A percentile compares a stretch with the other conserved stretches of the same genome.
Evolutionary conservation across 1,140 invertebrate genomes (phyloP).

Genomic region (Sweltsa coloradensis): DNA sequence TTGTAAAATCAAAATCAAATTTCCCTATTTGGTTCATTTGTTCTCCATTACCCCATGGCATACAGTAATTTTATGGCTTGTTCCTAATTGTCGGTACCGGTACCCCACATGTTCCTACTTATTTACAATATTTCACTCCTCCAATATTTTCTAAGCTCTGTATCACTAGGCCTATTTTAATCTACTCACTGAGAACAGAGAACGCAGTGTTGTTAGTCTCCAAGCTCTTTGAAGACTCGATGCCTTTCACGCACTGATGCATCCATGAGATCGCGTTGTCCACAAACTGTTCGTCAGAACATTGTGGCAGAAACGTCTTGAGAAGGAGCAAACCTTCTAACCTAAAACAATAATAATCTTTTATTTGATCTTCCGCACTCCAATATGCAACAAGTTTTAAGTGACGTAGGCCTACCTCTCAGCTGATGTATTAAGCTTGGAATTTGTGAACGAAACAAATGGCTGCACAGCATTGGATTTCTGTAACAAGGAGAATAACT

Average conservation of each 20-base stretch:
- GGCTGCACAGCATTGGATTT: background rate
- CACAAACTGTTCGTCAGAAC: background rate
- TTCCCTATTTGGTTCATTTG: too few relatives aligned
- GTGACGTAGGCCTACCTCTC: too few relatives aligned
- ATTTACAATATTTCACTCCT: too few relatives aligned
- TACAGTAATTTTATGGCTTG: too few relatives aligned
- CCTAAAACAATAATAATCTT: background rate
- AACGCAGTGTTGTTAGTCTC: background rate
- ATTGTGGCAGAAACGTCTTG: constrained; percentile 1
- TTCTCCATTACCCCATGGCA: too few relatives aligned
- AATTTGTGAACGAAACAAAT: background rate
- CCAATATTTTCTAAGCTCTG: too few relatives aligned
- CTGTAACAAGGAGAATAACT: background rate
- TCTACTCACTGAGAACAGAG: constrained; percentile 1
- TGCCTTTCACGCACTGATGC: background rate
- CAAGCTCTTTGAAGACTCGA: background rate
- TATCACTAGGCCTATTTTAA: too few relatives aligned
- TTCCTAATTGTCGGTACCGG: too few relatives aligned
- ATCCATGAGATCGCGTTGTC: background rate
- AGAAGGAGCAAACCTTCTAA: background rate
- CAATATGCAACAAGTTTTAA: background rate
- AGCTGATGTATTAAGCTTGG: background rate
- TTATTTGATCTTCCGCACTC: background rate
- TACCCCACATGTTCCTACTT: too few relatives aligned
- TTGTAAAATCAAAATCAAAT: too few relatives aligned